phyloP scores from a whole-genome alignment of 1,140 invertebrate species.

The Pentalonia nigronervosa region DNA sequence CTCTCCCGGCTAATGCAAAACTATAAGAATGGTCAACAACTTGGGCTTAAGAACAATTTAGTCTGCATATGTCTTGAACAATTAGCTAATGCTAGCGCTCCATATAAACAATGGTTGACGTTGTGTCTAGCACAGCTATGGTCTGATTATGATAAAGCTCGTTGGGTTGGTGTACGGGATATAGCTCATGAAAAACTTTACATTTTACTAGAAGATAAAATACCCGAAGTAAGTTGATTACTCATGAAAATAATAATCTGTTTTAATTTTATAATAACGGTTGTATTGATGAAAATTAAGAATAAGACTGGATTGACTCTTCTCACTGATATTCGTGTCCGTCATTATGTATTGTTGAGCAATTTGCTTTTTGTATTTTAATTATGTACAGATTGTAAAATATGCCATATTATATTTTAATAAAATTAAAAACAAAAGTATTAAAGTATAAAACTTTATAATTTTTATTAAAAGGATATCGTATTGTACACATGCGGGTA shows the following conservation, averaged over 20 bases:
- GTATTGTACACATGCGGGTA: too few species aligned
- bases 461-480: too few species aligned
- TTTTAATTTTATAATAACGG: not conserved
- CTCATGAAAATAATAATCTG: not conserved
- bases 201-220: slow-evolving; percentile 77
- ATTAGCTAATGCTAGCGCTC: slow-evolving; percentile 71
- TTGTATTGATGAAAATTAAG: too few species aligned
- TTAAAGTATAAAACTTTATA: not conserved
- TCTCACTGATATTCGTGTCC: too few species aligned
- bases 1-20: slow-evolving; percentile 91
- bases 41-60: slow-evolving; percentile 83
- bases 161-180: slow-evolving; percentile 96
- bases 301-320: too few species aligned
- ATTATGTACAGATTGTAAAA: too few species aligned
- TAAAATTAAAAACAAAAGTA: too few species aligned
- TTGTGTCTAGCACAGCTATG: slow-evolving; percentile 93
- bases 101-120: slow-evolving; percentile 89
- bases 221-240: slow-evolving; percentile 77
- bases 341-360: too few species aligned
- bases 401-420: too few species aligned
- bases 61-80: slow-evolving; percentile 90
- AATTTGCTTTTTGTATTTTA: too few species aligned
- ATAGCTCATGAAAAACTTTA: slow-evolving; percentile 94
- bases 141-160: slow-evolving; percentile 90
- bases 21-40: slow-evolving; percentile 85